Percentiles rank a stretch among this genome's conserved stretches.
phyloP scores from a whole-genome alignment of 2,888 invertebrate genomes.

The Zaprionus lineosus region DNA sequence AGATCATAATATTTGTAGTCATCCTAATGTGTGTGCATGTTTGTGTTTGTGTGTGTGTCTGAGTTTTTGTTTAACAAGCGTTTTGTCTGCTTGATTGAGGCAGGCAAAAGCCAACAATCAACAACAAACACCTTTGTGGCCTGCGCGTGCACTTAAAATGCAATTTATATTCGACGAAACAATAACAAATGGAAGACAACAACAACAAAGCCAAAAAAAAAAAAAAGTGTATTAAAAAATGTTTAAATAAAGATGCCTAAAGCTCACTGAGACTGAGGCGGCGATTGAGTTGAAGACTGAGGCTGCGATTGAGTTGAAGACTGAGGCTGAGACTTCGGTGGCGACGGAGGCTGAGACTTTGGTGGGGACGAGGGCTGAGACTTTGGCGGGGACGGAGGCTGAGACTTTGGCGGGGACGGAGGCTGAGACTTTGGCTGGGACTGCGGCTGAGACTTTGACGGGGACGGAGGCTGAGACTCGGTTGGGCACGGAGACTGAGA shows the following conservation, averaged over 20 bases:
- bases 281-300: not conserved
- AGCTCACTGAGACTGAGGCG: not conserved
- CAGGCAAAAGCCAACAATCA: slow-evolving; percentile 23
- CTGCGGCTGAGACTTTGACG: too few relatives aligned
- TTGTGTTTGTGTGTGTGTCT: slow-evolving; percentile 10
- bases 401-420: not conserved
- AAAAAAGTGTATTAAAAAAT: too few relatives aligned
- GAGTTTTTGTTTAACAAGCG: slow-evolving; percentile 47
- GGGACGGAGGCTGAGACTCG: too few relatives aligned
- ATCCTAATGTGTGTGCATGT: not conserved
- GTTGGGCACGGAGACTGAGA: too few relatives aligned
- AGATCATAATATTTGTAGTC: slow-evolving; percentile 64
- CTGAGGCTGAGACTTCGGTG: too few relatives aligned
- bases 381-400: too few relatives aligned
- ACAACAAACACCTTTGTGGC: slow-evolving; percentile 52
- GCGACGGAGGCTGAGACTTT: too few relatives aligned
- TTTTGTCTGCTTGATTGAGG: slow-evolving; percentile 70
- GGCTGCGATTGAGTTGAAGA: too few relatives aligned
- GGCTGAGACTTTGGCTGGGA: not conserved
- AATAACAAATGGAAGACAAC: slow-evolving; percentile 56
- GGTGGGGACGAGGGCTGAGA: too few relatives aligned
- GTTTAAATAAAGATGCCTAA: slow-evolving; percentile 64
- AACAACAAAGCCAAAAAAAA: too few relatives aligned
- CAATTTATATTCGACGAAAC: slow-evolving; percentile 68
- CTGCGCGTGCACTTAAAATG: slow-evolving; percentile 74